A percentile compares a stretch with the other conserved stretches of the same genome.
phyloP scores from a whole-genome alignment of 2,888 invertebrate genomes.

The Zaprionus lineosus region DNA sequence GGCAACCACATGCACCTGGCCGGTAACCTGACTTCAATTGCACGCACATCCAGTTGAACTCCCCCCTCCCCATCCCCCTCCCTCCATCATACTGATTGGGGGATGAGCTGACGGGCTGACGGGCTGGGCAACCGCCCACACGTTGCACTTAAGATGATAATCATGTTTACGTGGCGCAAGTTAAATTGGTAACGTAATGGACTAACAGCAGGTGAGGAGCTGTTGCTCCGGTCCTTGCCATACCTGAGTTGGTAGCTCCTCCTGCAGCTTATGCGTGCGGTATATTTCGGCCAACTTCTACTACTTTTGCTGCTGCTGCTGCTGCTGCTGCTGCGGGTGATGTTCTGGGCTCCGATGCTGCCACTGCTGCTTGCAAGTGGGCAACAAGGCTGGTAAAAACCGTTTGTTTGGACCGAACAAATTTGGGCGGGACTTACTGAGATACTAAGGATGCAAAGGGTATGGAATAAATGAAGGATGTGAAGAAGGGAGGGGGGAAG shows the following conservation, averaged over 20 bases:
- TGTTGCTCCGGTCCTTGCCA: constrained; percentile 10
- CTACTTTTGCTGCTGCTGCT: constrained; percentile 12
- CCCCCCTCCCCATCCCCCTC: no score
- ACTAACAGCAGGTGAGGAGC: constrained; percentile 72
- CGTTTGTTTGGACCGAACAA: constrained; percentile 54
- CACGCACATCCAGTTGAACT: constrained; percentile 54
- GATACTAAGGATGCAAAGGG: no score
- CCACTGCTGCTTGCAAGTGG: constrained; percentile 59
- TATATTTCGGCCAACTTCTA: constrained; percentile 49
- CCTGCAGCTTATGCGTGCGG: constrained; percentile 64
- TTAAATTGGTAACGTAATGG: constrained; percentile 77
- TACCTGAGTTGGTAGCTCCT: constrained; percentile 1
- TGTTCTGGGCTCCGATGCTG: not conserved
- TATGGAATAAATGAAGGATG: no score
- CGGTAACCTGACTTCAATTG: constrained; percentile 54
- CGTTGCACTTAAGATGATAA: constrained; percentile 78
- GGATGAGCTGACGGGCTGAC: not conserved
- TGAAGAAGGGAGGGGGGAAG: not conserved
- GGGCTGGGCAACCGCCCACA: constrained; percentile 29
- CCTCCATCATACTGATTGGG: no score
- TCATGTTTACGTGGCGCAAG: constrained; percentile 79
- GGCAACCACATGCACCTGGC: constrained; percentile 22
- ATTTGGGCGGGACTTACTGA: no score
- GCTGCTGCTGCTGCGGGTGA: constrained; percentile 8
- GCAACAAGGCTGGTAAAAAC: constrained; percentile 62